Conservation (phyloP, 2,113 vertebrate genomes). For the Puffinus mauretanicus region DNA sequence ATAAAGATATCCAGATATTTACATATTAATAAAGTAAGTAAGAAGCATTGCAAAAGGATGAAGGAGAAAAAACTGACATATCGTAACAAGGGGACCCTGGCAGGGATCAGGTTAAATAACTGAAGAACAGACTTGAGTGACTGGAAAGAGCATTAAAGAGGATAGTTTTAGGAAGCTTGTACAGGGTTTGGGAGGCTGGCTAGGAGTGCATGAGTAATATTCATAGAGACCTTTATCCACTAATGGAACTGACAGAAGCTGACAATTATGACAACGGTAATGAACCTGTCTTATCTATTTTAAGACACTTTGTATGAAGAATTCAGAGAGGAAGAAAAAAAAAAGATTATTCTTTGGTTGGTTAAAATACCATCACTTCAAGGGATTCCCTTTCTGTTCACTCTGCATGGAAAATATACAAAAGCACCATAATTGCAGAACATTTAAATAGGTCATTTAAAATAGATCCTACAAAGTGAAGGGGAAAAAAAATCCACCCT, state of each 20-base stretch:
- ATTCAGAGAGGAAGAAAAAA: neutral
- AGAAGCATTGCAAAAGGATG: neutral
- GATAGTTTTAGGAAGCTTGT: neutral
- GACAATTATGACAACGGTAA: constrained; percentile 7
- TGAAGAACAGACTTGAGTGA: neutral
- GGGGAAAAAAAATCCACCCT: neutral
- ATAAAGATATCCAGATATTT: neutral
- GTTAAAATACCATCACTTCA: constrained; percentile 42
- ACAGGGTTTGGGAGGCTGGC: neutral
- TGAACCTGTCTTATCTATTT: constrained; percentile 40
- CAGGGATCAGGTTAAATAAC: neutral
- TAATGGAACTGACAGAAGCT: constrained; percentile 30
- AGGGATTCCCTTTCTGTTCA: constrained; percentile 29
- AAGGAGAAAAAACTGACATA: neutral
- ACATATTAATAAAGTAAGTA: neutral
- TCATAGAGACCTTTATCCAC: neutral
- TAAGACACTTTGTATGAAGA: constrained; percentile 8
- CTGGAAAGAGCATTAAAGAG: neutral
- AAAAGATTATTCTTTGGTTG: neutral
- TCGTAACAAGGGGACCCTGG: neutral
- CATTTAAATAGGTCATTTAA: constrained; percentile 46
- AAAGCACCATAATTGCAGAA: constrained; percentile 41
- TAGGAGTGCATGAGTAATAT: neutral
- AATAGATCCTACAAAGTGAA: constrained; percentile 25
- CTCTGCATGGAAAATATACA: constrained; percentile 14